phyloP scores from a whole-genome alignment of 2,888 invertebrate genomes.

The Rhaphigaster nebulosa region DNA sequence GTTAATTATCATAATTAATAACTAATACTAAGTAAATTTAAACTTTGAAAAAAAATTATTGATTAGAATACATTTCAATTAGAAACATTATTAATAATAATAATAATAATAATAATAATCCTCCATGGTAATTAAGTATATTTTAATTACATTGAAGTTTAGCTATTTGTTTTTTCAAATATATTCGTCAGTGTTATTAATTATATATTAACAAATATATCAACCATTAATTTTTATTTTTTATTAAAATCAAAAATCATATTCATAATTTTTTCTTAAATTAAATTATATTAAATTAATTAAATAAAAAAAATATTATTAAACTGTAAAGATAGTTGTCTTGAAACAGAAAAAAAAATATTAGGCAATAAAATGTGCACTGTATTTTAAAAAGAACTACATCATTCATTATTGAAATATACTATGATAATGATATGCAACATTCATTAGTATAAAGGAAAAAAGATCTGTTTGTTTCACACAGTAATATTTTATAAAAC shows the following conservation, averaged over 20 bases:
- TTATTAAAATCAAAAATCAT: background rate
- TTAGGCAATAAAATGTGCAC: conserved; percentile 56
- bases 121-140: background rate
- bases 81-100: background rate
- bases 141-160: background rate
- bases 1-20: background rate
- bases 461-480: conserved; percentile 46
- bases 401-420: conserved; percentile 58
- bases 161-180: background rate
- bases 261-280: background rate
- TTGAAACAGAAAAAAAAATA: conserved; percentile 46
- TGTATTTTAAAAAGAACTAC: conserved; percentile 56
- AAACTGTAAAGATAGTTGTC: conserved; percentile 19
- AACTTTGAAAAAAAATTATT: background rate
- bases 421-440: conserved; percentile 58
- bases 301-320: background rate
- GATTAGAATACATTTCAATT: background rate
- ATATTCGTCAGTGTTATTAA: background rate
- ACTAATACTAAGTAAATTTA: background rate
- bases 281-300: no score
- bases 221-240: background rate
- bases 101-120: background rate
- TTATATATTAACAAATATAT: no score
- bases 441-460: conserved; percentile 57
- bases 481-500: background rate